These are phyloP conservation scores for Sebastes trivittatus DNA, from an alignment of 2,797 vertebrate genomes.

Conservation along the genomic window DNA sequence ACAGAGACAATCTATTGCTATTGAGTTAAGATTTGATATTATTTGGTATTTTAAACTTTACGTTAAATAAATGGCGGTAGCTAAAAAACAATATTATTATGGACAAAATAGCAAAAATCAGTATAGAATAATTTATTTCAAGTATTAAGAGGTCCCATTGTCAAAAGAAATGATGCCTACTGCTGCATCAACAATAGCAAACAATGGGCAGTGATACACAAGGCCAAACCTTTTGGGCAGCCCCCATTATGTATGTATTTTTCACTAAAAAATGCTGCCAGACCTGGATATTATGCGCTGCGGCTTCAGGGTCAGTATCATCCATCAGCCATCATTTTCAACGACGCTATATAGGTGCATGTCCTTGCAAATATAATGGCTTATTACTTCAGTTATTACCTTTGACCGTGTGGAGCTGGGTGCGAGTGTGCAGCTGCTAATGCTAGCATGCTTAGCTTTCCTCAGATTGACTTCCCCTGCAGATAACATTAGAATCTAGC, in stretches of 20 bases:
- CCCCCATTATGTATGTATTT: background rate
- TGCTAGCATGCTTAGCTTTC: background rate
- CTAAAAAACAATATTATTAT: background rate
- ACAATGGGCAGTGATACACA: background rate
- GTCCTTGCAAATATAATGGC: conserved; percentile 9
- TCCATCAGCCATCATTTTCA: conserved; percentile 16
- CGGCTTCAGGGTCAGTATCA: conserved; percentile 1
- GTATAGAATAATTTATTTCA: background rate
- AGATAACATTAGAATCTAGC: background rate
- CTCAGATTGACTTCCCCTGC: background rate
- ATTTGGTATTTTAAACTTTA: background rate
- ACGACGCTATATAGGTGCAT: background rate
- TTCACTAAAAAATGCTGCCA: background rate
- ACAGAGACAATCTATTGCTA: background rate
- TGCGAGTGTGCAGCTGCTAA: background rate
- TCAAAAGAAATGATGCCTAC: background rate
- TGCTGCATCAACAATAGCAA: background rate
- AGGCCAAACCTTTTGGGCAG: background rate
- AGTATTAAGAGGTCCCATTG: background rate
- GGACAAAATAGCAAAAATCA: background rate
- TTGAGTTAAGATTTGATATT: background rate
- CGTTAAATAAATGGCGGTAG: background rate
- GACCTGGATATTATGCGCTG: background rate
- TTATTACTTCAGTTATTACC: background rate
- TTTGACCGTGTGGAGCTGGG: background rate